Base-by-base conservation (phyloP, 37 sponge, comb jelly and placozoan genomes). In the Halisarca cf. caerulea region DNA sequence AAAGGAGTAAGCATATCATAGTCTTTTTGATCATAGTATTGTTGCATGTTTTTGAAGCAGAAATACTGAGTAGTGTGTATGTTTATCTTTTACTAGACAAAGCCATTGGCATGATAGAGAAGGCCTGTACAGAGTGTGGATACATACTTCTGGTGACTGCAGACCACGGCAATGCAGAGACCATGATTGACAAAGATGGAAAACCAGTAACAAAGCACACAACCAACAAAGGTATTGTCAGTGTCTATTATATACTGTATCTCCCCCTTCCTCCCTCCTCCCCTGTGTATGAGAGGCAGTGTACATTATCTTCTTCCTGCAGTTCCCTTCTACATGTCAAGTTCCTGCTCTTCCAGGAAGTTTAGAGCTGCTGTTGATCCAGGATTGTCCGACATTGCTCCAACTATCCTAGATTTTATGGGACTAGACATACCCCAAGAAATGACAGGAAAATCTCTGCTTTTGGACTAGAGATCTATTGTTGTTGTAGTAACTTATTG, bases 101-200 rank as follows among this genome's bases (percentile, higher is more conserved):
- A 34, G 92, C 90, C 38, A 98, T 98, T 79, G 98, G 98, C 37
- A 85, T 55, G 45, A 90, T 98, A 28, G 83, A 87, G 77, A 58
- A 71, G 20, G 96, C 92, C 0, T 98, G 98, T 80, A 83, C 89
- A 77, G 88, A 91, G 87, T 33, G 45, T 59, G 92, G 92, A 40
- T 98, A 91, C 80, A 86, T 86, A 3, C 86, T 98, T 59, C 87
- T 98, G 38, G 83, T 98, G 9, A 98, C 98, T 5, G 85, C 98
- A 38, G 98, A 98, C 70, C 98, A 98, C 82, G 98, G 98, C 55
- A 98, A 98, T 80, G 98, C 98, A 57, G 98, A 98, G 84, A 86
- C 90, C 80, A 98, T 98, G 98, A 89, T 90, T 28, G 92, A 92
- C 55, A 94, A 95, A 40, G 66, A 89, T 11, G 96, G 94, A 3